Evolutionary conservation across 2,113 vertebrate species (phyloP).

Genomic region (Noctilio leporinus): DNA sequence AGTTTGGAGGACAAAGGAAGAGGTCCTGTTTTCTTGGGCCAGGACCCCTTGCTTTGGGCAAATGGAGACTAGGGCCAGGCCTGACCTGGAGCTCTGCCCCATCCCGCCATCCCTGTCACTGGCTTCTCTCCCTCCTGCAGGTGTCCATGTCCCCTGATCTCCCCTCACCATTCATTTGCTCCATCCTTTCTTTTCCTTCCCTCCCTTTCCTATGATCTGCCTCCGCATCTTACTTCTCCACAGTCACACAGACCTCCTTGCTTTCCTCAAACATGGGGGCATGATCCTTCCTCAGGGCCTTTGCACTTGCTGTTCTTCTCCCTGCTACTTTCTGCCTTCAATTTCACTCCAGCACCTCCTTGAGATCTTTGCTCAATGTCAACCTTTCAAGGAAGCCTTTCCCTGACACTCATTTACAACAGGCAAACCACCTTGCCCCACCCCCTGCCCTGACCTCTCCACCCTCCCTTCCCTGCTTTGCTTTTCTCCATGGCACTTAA

Average conservation of each 20-base stretch:
- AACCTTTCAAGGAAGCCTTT: not conserved
- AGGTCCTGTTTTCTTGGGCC: not conserved
- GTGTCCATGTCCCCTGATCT: not conserved
- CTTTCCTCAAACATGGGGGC: not conserved
- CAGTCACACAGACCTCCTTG: not conserved
- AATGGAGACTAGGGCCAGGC: not conserved
- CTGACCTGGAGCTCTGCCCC: fast-evolving
- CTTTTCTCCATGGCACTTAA: not conserved
- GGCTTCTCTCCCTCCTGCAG: not conserved
- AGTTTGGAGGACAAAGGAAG: not conserved
- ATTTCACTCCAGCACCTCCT: not conserved
- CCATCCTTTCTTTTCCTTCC: not conserved
- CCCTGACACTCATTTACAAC: not conserved
- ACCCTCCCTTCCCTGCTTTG: not conserved
- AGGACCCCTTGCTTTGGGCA: not conserved
- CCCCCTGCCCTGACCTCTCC: too few species aligned
- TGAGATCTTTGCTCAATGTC: not conserved
- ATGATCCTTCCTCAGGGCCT: not conserved
- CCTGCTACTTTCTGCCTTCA: not conserved
- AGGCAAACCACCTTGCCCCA: not conserved
- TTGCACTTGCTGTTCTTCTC: not conserved
- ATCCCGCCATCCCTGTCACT: too few species aligned
- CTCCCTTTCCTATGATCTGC: not conserved
- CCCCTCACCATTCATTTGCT: not conserved
- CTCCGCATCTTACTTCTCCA: not conserved